Percentiles rank a stretch among this genome's conserved stretches.
phyloP scores from a whole-genome alignment of 1,140 invertebrate genomes.

The Drosophila azteca region DNA sequence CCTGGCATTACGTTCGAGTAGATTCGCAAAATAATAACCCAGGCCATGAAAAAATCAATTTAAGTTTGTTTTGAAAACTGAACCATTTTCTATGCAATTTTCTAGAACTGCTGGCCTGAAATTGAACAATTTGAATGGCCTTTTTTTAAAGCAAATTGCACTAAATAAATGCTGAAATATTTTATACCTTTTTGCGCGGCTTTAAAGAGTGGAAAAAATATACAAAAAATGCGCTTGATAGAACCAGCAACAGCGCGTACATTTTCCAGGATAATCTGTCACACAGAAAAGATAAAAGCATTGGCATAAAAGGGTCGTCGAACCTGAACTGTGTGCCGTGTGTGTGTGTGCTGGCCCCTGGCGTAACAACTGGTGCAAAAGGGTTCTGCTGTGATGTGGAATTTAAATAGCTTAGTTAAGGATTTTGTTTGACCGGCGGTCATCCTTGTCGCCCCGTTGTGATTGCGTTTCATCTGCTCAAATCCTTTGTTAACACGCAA shows the following conservation, averaged over 20 bases:
- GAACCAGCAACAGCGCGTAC: slow-evolving; percentile 8
- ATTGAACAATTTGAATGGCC: too few species aligned
- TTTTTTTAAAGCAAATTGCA: too few species aligned
- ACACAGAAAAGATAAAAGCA: slow-evolving; percentile 37
- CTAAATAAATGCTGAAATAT: too few species aligned
- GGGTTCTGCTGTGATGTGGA: slow-evolving; percentile 50
- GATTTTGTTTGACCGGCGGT: slow-evolving; percentile 37
- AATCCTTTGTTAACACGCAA: slow-evolving; percentile 38
- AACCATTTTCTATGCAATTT: background rate
- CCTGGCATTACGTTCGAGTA: background rate
- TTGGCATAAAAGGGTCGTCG: slow-evolving; percentile 48
- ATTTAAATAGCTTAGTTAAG: slow-evolving; percentile 65
- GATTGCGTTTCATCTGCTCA: slow-evolving; percentile 32
- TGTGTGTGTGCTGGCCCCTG: slow-evolving; percentile 7
- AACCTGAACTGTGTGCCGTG: slow-evolving; percentile 22
- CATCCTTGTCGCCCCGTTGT: slow-evolving; percentile 27
- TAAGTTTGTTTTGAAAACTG: background rate
- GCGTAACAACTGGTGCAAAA: slow-evolving; percentile 21
- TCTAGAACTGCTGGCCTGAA: background rate
- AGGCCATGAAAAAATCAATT: background rate
- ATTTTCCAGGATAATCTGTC: slow-evolving; percentile 53
- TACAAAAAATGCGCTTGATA: slow-evolving; percentile 38
- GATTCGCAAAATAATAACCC: slow-evolving; percentile 2
- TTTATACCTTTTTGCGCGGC: background rate
- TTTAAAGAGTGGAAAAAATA: slow-evolving; percentile 44